Evolutionary conservation across 2,888 invertebrate genomes (phyloP), one percentile per base, ranked within the genome.

Genomic region (Tenthredo livida): DNA sequence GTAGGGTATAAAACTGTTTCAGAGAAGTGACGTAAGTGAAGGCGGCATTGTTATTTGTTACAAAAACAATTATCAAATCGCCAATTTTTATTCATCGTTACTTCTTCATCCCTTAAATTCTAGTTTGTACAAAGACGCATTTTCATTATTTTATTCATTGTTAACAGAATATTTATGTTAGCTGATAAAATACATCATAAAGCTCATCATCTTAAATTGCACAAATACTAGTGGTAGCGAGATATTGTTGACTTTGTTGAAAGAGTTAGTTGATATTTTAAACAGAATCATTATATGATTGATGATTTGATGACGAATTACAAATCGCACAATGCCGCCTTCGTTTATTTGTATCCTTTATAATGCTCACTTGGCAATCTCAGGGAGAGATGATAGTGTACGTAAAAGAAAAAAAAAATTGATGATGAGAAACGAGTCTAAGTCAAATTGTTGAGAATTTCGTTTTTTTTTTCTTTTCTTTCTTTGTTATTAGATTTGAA

Each of bases 401-500:
- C 4, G 10, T 29, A 25, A 61, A 80, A 58, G 2, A 25, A 40
- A 58, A 7, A 25, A 40, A 80, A 58, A 7, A 61, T 61, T 58
- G 50, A 54, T 17, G 0, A 40, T 12, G 10, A 50, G 33, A 33
- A 50, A 43, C 29, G 47, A 58, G 43, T 84, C 84, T 80, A 84
- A 78, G 84, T 84, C 84, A 84, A 84, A 77, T 84, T 43, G n/a
- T 25, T 65, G 50, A 25, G 4, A 25, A 67, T 77, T 84, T 50
- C 2, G 40, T 78, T 25, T 17, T 25, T 33, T 33, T 58, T 78
- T 25, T 17, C 17, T 33, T 4, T 33, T 33, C 33, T 10, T 10
- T 84, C 65, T 21, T 84, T 65, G 37, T 67, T 84, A 65, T 84
- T 84, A 47, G 29, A 33, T 84, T 84, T 78, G 43, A 80, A 77